phyloP scores from a whole-genome alignment of 2,888 invertebrate genomes.

The Chaetogeoica ovagalla region DNA sequence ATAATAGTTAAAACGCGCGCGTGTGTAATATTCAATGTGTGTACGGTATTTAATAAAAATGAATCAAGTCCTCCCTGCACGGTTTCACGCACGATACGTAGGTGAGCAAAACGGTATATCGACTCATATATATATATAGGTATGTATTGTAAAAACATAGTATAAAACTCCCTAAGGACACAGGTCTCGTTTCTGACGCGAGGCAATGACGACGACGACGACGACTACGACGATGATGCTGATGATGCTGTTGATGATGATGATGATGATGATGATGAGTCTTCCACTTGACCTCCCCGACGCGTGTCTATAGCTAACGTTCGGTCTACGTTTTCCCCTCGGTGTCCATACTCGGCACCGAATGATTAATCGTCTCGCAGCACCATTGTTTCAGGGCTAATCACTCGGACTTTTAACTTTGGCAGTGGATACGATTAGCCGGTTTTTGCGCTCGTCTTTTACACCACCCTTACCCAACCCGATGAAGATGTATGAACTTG shows the following conservation, averaged over 20 bases:
- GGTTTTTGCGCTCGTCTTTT: conserved; percentile 47
- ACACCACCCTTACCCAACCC: background rate
- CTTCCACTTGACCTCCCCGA: conserved; percentile 41
- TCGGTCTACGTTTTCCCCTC: conserved; percentile 14
- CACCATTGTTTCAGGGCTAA: conserved; percentile 52
- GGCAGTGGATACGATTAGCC: conserved; percentile 50
- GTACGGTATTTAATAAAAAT: too few relatives aligned
- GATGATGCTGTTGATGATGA: conserved; percentile 15
- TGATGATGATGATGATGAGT: conserved; percentile 49
- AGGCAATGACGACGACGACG: conserved; percentile 11
- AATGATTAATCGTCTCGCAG: conserved; percentile 48
- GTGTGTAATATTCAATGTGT: too few relatives aligned
- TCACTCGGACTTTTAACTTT: conserved; percentile 53
- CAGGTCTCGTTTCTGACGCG: conserved; percentile 31
- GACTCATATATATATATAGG: too few relatives aligned
- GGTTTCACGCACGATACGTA: background rate
- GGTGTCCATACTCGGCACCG: background rate
- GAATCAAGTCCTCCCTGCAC: too few relatives aligned
- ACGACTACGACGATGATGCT: background rate
- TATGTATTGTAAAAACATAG: conserved; percentile 22
- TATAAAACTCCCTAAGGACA: conserved; percentile 43
- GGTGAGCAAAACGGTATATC: background rate
- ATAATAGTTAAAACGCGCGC: too few relatives aligned
- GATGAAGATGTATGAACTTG: conserved; percentile 52
- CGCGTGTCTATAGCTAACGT: conserved; percentile 28